These are phyloP conservation scores for Scartelaos histophorus DNA, from an alignment of 2,113 vertebrate species.

Conservation along the genomic window DNA sequence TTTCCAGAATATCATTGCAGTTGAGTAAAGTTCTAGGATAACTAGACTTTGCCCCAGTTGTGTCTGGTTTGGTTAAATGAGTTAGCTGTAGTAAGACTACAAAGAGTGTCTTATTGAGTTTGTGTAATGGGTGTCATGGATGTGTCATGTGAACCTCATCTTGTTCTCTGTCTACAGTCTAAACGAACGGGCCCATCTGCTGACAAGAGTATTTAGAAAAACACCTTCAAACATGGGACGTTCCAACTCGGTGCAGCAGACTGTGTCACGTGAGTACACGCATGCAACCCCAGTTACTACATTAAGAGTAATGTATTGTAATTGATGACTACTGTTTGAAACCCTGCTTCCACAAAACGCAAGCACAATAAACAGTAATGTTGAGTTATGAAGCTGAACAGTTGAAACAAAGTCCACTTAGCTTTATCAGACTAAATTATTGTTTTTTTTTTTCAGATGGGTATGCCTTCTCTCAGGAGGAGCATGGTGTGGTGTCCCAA, in stretches of 20 bases:
- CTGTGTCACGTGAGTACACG: conserved; percentile 88
- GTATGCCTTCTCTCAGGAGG: conserved; percentile 98
- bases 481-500: conserved; percentile 95
- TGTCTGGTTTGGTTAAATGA: not conserved
- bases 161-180: conserved; percentile 74
- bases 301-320: not conserved
- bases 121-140: not conserved
- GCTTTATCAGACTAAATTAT: not conserved
- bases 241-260: conserved; percentile 91
- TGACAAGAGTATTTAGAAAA: conserved; percentile 96
- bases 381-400: not conserved
- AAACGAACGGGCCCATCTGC: conserved; percentile 96
- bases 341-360: not conserved
- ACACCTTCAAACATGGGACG: conserved; percentile 91
- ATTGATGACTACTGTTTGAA: not conserved
- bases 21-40: not conserved
- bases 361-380: not conserved
- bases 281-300: not conserved
- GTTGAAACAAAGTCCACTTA: conserved; percentile 8
- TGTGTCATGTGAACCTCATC: conserved; percentile 28
- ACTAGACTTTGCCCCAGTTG: not conserved
- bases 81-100: not conserved
- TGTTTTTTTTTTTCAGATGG: conserved; percentile 80
- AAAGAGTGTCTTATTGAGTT: conserved; percentile 17
- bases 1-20: not conserved